Evolutionary conservation across 2,113 vertebrate species (phyloP).

Genomic region (Dasyornis broadbenti): DNA sequence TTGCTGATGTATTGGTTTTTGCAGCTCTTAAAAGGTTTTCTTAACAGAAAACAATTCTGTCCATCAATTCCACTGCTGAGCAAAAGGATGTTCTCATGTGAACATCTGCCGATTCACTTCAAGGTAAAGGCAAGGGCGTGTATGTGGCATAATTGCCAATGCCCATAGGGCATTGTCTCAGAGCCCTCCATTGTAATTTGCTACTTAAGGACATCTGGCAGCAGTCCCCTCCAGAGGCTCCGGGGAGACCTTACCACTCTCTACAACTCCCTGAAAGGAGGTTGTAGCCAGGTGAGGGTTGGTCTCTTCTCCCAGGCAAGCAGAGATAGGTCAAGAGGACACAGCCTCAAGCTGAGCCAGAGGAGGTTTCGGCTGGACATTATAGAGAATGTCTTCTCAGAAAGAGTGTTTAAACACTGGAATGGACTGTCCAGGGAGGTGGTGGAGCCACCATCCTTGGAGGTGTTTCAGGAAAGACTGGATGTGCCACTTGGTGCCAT

Average conservation of each 20-base stretch:
- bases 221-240: fast-evolving
- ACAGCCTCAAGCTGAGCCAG: too few relatives aligned
- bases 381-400: neutral
- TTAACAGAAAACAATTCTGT: neutral
- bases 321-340: fast-evolving
- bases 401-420: neutral
- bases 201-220: neutral
- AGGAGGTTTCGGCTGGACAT: neutral
- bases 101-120: neutral
- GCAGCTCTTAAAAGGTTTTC: neutral
- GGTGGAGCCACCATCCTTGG: fast-evolving
- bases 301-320: neutral
- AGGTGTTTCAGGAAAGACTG: neutral
- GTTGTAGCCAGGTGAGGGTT: neutral
- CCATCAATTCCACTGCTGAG: neutral
- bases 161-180: fast-evolving
- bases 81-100: neutral
- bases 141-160: fast-evolving
- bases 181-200: neutral
- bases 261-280: neutral
- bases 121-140: neutral
- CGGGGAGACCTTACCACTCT: neutral
- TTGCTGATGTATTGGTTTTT: neutral
- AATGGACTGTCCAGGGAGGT: neutral
- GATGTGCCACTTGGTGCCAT: too few relatives aligned